Evolutionary conservation across 2,113 vertebrate species (phyloP).

Genomic region (Tiliqua scincoides): DNA sequence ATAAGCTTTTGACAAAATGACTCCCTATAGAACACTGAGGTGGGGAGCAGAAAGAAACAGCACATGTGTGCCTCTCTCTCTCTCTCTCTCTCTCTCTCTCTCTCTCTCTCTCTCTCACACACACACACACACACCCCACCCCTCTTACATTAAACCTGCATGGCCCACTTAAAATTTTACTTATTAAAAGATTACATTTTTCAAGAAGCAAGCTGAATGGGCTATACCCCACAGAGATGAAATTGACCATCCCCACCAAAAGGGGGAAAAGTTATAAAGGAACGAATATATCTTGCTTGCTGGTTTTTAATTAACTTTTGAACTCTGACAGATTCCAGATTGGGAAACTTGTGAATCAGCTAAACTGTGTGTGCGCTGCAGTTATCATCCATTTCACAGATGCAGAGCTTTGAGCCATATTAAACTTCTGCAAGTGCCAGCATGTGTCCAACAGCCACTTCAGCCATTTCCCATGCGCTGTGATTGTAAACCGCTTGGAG

Average conservation of each 20-base stretch:
- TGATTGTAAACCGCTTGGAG: background rate
- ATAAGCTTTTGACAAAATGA: conserved; percentile 55
- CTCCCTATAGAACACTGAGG: conserved; percentile 41
- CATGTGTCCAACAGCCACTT: background rate
- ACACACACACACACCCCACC: conserved; percentile 1
- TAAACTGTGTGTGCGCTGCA: conserved; percentile 14
- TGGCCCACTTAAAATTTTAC: conserved; percentile 1
- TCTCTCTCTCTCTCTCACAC: no score
- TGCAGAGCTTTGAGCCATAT: background rate
- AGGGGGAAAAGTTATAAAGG: background rate
- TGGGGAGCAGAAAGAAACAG: no score
- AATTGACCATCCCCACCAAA: conserved; percentile 14
- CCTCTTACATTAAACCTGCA: conserved; percentile 42
- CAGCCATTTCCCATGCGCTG: background rate
- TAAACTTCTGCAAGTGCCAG: conserved; percentile 17
- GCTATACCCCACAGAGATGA: conserved; percentile 29
- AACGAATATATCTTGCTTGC: conserved; percentile 28
- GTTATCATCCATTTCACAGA: conserved; percentile 20
- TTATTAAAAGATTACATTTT: conserved; percentile 46
- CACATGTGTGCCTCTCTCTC: no score
- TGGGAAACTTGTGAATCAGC: conserved; percentile 26
- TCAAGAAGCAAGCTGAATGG: conserved; percentile 43
- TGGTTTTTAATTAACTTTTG: conserved; percentile 64
- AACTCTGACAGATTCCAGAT: conserved; percentile 16
- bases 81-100: no score